Evolutionary conservation across 2,888 invertebrate genomes (phyloP).

Genomic region (Calliphora vomitoria): DNA sequence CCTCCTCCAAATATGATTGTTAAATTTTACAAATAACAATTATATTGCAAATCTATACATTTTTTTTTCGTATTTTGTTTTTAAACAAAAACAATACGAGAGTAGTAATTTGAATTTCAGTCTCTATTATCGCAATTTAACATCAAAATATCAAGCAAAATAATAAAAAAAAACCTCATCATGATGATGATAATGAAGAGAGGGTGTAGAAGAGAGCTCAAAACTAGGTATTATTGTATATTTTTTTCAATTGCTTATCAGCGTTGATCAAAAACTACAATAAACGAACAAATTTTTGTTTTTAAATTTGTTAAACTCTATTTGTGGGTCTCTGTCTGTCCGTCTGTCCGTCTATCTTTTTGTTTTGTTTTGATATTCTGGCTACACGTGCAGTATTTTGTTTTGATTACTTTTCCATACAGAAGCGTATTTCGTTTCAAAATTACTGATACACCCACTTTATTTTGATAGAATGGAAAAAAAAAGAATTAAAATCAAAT

Average conservation of each 20-base stretch:
- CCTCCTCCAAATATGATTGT: too few species aligned
- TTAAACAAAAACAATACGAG: not conserved
- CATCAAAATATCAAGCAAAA: constrained; percentile 14
- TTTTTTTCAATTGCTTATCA: constrained; percentile 61
- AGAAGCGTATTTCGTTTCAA: constrained; percentile 44
- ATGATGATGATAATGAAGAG: constrained; percentile 14
- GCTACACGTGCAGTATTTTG: constrained; percentile 47
- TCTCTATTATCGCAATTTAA: constrained; percentile 35
- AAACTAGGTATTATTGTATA: constrained; percentile 29
- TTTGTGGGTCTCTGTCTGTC: constrained; percentile 1
- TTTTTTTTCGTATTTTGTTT: not conserved
- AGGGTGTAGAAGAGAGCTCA: not conserved
- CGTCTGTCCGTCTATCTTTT: constrained; percentile 7
- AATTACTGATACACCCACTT: constrained; percentile 51
- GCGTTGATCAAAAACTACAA: constrained; percentile 56
- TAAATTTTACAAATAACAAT: not conserved
- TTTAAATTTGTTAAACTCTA: constrained; percentile 41
- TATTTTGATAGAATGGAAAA: not conserved
- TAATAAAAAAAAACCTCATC: not conserved
- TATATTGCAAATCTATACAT: not conserved
- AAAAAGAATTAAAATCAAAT: not conserved
- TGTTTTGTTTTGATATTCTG: not conserved
- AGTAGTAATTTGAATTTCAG: constrained; percentile 23
- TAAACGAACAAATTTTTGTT: not conserved
- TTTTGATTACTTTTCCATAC: constrained; percentile 27